Evolutionary conservation across 2,888 invertebrate species (phyloP), one percentile per base, ranked within the genome.

Genomic region (Andrena bucephala): DNA sequence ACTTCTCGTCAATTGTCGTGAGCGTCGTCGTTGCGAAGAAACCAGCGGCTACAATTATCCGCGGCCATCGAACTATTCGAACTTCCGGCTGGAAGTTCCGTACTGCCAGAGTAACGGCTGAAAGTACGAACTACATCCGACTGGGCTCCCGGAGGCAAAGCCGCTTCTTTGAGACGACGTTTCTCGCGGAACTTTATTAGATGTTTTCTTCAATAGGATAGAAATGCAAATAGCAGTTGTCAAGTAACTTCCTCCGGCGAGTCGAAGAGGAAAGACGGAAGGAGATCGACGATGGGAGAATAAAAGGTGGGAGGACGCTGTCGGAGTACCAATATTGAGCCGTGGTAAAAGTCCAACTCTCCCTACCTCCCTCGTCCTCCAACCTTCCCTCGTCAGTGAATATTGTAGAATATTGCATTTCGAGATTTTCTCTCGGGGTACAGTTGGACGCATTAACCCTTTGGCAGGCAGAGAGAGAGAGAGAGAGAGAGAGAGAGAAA

Each of bases 141-240:
- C 69, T 80, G 57, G 84, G 68, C 42, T 75, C 52, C 36, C 33
- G 73, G 72, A 74, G 50, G 66, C 63, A 63, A 50, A 59, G 75
- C 24, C 59, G 57, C 78, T 84, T 84, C 81, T 74, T 76, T 83
- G 80, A 84, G 85, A 80, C 87, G 84, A 67, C 89, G 86, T 79
- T 87, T 69, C 87, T 84, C 83, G 81, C 83, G 88, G 82, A 90
- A 90, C 90, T 92, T 92, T 92, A 92, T 92, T 91, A 91, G 90
- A 92, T 91, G 92, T 92, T 92, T 92, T 89, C 90, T 89, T 92
- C 92, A 92, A 92, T 92, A 89, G 89, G 90, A 91, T 91, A 91
- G 91, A 91, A 92, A 92, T 92, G 92, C 91, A 92, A 92, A 92
- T 92, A 92, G 91, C 90, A 90, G 91, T 92, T 91, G 92, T 91